Evolutionary conservation across 37 sponge, comb jelly and placozoan species (phyloP), one percentile per base, ranked within the genome.

Genomic region (Lycopodina hypogea): DNA sequence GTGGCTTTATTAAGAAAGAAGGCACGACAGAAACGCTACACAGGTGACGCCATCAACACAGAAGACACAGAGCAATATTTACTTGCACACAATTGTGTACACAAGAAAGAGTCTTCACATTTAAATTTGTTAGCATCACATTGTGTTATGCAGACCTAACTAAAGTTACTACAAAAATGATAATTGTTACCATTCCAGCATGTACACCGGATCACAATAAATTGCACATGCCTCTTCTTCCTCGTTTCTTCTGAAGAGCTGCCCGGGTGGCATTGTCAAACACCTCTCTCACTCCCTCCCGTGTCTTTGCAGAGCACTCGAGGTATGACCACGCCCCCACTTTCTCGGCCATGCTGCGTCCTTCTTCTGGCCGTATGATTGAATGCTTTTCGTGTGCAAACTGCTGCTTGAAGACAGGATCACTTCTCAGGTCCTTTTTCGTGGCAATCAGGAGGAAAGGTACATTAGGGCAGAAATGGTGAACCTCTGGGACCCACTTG

Each of bases 401-500:
- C 41, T 86, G 89, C 40, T 81, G 78, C 48, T 78, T 82, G 38
- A 81, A 89, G 30, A 77, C 78, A 24, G 81, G 81, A 33, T 91
- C 91, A 3, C 38, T 74, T 33, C 91, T 51, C 30, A 91, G 67
- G 62, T 91, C 91, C 40, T 75, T 83, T 76, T 86, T 91, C 36
- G 87, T 91, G 15, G 87, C 91, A 34, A 91, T 79, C 32, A 91
- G 57, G 9, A 91, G 83, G 56, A 78, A 86, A 4, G 91, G 91
- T 1, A 91, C 87, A 68, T 79, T 91, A 0, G 91, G 91, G 68
- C 91, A 91, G 62, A 86, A 82, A 50, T 88, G 83, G 22, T 67
- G 67, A 0, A 88, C 79, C 42, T 88, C 88, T 9, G 88, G 81
- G 4, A 75, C 89, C 95, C 95, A 98, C 68, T 95, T 95, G 56